phyloP scores from a whole-genome alignment of 2,888 invertebrate genomes.

The Drosophila rubida region DNA sequence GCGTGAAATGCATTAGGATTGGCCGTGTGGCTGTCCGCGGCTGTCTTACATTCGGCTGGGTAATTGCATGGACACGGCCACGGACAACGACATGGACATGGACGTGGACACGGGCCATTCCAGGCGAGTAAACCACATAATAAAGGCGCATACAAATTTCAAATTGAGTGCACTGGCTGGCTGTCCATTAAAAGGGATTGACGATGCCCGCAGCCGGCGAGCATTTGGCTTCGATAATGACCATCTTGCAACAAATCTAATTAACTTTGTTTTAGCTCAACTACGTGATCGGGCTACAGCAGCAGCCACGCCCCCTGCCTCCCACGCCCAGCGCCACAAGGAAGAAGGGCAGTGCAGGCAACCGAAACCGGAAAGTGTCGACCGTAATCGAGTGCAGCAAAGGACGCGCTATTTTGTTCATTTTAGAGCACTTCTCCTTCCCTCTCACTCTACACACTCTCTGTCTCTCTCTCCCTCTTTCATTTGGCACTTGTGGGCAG shows the following conservation, averaged over 20 bases:
- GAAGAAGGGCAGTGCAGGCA: constrained; percentile 11
- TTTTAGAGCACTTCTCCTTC: constrained; percentile 26
- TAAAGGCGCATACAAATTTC: constrained; percentile 58
- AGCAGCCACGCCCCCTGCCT: not conserved
- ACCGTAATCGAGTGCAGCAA: constrained; percentile 72
- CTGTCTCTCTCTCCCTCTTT: not conserved
- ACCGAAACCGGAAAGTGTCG: constrained; percentile 59
- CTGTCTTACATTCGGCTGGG: constrained; percentile 15
- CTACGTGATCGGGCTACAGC: constrained; percentile 62
- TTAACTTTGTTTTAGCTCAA: constrained; percentile 75
- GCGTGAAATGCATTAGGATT: constrained; percentile 43
- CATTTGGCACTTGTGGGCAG: constrained; percentile 21
- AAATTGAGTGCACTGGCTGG: constrained; percentile 55
- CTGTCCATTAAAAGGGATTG: constrained; percentile 47
- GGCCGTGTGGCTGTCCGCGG: not conserved
- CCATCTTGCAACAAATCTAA: constrained; percentile 77
- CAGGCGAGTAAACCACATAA: constrained; percentile 65
- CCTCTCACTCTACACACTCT: not conserved
- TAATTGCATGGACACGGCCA: constrained; percentile 42
- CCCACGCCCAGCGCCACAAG: not conserved
- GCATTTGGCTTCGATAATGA: constrained; percentile 65
- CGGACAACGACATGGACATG: not conserved
- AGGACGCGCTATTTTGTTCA: constrained; percentile 51
- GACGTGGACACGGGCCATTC: constrained; percentile 46
- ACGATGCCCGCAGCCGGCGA: constrained; percentile 28